A percentile compares a stretch with the other conserved stretches of the same genome.
Evolutionary conservation across 2,888 invertebrate species (phyloP).

Genomic region (Clivina fossor): DNA sequence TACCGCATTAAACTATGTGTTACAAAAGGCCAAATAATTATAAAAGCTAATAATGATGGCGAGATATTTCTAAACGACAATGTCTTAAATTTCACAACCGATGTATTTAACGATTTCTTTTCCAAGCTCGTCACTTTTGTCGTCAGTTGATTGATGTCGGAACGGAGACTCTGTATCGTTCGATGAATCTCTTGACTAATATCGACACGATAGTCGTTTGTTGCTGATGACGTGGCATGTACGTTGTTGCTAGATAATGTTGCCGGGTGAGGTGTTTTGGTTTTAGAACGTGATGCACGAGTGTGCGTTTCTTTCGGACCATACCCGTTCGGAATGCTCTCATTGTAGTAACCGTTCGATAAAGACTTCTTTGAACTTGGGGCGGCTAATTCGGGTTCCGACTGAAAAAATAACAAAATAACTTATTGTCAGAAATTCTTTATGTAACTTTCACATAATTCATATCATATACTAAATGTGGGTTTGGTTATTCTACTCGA

Average conservation of each 20-base stretch:
- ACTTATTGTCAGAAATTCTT: neutral
- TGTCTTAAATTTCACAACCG: conserved; percentile 12
- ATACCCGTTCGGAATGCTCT: conserved; percentile 41
- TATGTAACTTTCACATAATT: neutral
- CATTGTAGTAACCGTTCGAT: conserved; percentile 12
- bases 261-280: conserved; percentile 37
- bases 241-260: conserved; percentile 34
- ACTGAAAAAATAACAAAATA: conserved; percentile 38
- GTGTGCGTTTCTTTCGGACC: conserved; percentile 43
- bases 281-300: conserved; percentile 43
- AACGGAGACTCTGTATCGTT: conserved; percentile 55
- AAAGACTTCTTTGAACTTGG: conserved; percentile 1
- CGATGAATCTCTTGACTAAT: conserved; percentile 55
- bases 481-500: neutral
- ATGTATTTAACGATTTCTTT: conserved; percentile 37
- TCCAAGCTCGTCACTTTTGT: conserved; percentile 54
- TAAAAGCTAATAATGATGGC: conserved; percentile 58
- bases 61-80: conserved; percentile 43
- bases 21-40: conserved; percentile 69
- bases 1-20: conserved; percentile 45
- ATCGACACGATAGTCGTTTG: conserved; percentile 47
- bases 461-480: neutral
- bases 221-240: conserved; percentile 44
- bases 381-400: conserved; percentile 45
- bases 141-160: conserved; percentile 55